phyloP scores from a whole-genome alignment of 2,888 invertebrate species.

The Ormyrus thymus region DNA sequence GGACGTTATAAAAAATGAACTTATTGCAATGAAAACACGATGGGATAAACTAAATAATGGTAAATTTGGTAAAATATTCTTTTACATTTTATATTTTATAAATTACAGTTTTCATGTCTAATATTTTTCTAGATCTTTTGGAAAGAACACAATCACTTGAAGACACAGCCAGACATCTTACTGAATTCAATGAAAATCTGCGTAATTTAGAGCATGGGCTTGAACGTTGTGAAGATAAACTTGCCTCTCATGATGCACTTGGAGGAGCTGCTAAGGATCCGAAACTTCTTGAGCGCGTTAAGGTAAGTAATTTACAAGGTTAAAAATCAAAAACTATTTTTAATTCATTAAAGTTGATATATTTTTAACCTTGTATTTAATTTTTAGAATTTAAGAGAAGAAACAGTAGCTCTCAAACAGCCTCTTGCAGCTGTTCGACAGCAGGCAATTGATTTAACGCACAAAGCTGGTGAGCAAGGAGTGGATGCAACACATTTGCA shows the following conservation, averaged over 20 bases:
- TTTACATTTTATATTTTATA: neutral
- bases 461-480: constrained; percentile 85
- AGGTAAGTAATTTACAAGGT: constrained; percentile 72
- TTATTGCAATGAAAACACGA: constrained; percentile 87
- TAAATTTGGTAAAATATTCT: constrained; percentile 59
- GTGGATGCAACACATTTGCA: constrained; percentile 86
- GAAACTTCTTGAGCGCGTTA: constrained; percentile 89
- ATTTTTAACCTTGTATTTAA: neutral
- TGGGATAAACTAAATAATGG: constrained; percentile 95
- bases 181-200: constrained; percentile 89
- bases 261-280: constrained; percentile 87
- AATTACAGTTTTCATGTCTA: neutral
- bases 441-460: constrained; percentile 85
- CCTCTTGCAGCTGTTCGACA: constrained; percentile 82
- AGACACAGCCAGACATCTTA: constrained; percentile 86
- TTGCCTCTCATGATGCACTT: constrained; percentile 84
- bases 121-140: constrained; percentile 77
- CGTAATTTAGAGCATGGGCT: constrained; percentile 90
- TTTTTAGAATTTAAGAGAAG: constrained; percentile 82
- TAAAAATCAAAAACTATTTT: neutral
- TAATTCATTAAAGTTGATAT: neutral
- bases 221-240: constrained; percentile 91
- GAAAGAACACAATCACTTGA: constrained; percentile 88
- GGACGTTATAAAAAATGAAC: constrained; percentile 88
- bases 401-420: constrained; percentile 85